phyloP scores from a whole-genome alignment of 2,113 vertebrate genomes.

The Pomatostomus ruficeps region DNA sequence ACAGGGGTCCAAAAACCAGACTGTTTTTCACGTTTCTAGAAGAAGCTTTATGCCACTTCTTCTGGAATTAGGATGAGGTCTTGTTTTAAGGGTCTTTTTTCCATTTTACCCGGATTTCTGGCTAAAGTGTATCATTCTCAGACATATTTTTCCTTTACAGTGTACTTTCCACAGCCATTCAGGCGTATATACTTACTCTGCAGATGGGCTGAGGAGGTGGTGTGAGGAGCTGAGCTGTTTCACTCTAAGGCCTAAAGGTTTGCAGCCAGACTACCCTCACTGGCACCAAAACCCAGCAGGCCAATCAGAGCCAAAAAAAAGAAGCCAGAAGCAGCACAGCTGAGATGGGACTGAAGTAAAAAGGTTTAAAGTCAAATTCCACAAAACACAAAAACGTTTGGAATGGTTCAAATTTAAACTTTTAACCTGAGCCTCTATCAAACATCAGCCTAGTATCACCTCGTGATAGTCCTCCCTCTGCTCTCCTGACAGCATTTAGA shows the following conservation, averaged over 20 bases:
- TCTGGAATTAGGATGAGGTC: conserved; percentile 16
- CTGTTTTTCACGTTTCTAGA: conserved; percentile 20
- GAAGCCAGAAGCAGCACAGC: neutral
- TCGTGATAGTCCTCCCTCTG: neutral
- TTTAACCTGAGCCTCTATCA: neutral
- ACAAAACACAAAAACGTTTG: neutral
- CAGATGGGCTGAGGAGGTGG: conserved; percentile 5
- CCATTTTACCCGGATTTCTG: conserved; percentile 43
- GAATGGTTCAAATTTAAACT: neutral
- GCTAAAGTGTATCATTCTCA: neutral
- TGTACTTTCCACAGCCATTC: conserved; percentile 31
- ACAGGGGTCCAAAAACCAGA: neutral
- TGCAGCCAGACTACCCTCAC: neutral
- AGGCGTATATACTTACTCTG: neutral
- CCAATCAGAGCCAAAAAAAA: neutral
- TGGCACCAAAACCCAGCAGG: neutral
- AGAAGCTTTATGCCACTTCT: conserved; percentile 10
- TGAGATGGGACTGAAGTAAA: neutral
- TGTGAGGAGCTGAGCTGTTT: neutral
- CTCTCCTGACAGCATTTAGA: neutral
- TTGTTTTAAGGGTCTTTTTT: conserved; percentile 53
- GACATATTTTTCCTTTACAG: conserved; percentile 36
- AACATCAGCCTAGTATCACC: neutral
- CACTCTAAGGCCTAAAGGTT: neutral
- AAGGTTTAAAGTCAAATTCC: neutral